phyloP scores from a whole-genome alignment of 2,797 vertebrate species.

The Lepilemur septentrionalis region DNA sequence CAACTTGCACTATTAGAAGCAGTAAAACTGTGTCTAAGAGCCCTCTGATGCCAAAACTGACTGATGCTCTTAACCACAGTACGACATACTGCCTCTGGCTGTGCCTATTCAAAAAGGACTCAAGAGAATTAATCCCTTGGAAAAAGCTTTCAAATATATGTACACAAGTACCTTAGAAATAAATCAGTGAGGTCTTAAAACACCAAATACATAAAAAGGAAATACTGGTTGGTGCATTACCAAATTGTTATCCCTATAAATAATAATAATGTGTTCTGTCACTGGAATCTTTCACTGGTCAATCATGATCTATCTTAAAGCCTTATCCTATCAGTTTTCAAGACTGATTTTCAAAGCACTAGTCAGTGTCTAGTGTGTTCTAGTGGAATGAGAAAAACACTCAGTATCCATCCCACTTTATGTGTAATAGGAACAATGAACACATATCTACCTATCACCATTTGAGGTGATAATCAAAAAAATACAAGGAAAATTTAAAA shows the following conservation, averaged over 20 bases:
- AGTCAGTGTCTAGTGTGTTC: background rate
- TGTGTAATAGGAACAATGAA: background rate
- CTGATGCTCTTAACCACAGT: background rate
- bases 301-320: constrained; percentile 17
- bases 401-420: background rate
- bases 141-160: constrained; percentile 29
- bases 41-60: background rate
- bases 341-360: constrained; percentile 32
- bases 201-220: background rate
- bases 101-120: background rate
- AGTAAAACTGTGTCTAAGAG: background rate
- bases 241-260: background rate
- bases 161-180: background rate
- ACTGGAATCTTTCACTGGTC: background rate
- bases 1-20: background rate
- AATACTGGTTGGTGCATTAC: background rate
- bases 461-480: constrained; percentile 36
- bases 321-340: background rate
- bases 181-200: constrained; percentile 25
- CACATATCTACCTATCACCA: background rate
- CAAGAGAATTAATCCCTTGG: background rate
- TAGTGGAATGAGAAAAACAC: background rate
- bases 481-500: background rate
- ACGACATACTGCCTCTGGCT: background rate
- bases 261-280: background rate